These are phyloP conservation scores for Helleia helle DNA, from an alignment of 2,888 invertebrate species.

Conservation along the genomic window DNA sequence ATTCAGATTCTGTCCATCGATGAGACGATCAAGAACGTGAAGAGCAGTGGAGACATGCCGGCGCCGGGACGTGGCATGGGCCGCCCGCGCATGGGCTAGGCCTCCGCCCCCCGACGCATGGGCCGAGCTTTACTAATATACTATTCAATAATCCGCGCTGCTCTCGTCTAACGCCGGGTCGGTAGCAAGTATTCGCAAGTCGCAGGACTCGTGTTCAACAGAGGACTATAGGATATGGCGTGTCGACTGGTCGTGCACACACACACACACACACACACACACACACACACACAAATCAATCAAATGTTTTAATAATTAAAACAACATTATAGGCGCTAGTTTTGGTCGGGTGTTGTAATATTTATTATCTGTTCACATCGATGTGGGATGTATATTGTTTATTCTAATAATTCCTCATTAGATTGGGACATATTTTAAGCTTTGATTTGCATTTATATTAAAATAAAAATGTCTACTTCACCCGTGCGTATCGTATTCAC, in stretches of 20 bases:
- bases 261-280: too few species aligned
- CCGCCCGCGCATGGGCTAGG: slow-evolving; percentile 77
- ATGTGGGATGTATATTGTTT: not conserved
- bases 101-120: not conserved
- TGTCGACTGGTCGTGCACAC: not conserved
- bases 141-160: not conserved
- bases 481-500: slow-evolving; percentile 1
- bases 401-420: not conserved
- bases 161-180: slow-evolving; percentile 1
- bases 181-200: not conserved
- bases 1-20: slow-evolving; percentile 92
- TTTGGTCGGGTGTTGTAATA: not conserved
- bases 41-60: slow-evolving; percentile 65
- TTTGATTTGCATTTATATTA: slow-evolving; percentile 2
- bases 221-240: not conserved
- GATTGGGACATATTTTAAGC: not conserved
- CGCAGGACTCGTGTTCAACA: too few species aligned
- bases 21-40: slow-evolving; percentile 97
- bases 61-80: slow-evolving; percentile 80
- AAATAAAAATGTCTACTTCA: not conserved
- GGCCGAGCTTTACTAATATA: not conserved
- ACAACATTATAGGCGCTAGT: not conserved
- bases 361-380: too few species aligned
- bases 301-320: not conserved
- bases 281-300: too few species aligned